Conservation (phyloP, 92 coral and sea anemone species). For the Porites divaricata region DNA sequence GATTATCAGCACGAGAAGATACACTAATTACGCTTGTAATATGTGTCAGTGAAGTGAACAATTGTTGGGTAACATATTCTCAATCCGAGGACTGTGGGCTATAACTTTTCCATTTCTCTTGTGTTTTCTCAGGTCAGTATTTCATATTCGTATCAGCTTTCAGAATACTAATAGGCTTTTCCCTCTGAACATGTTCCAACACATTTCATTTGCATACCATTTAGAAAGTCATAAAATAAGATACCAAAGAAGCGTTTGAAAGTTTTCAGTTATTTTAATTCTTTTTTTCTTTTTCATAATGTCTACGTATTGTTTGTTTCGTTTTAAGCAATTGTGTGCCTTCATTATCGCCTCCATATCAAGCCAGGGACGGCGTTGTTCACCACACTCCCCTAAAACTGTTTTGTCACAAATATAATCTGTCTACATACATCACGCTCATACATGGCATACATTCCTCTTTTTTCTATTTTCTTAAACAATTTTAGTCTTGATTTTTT, state of each 20-base stretch:
- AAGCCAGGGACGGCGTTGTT: conserved; percentile 54
- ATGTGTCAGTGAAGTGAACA: too few relatives aligned
- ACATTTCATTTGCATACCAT: not conserved
- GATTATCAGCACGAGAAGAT: too few relatives aligned
- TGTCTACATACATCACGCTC: not conserved
- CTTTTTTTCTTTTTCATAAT: not conserved
- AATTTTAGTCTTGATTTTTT: not conserved
- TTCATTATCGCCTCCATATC: conserved; percentile 46
- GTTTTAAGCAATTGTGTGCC: not conserved
- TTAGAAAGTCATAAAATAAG: not conserved
- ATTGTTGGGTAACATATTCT: too few relatives aligned
- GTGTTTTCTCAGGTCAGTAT: too few relatives aligned
- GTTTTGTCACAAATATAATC: not conserved
- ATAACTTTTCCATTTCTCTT: too few relatives aligned
- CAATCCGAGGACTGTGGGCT: too few relatives aligned
- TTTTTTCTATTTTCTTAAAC: not conserved
- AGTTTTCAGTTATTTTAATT: not conserved
- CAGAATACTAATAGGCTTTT: too few relatives aligned
- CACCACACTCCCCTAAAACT: not conserved
- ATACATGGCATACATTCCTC: not conserved
- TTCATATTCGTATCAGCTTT: too few relatives aligned
- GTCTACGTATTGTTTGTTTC: not conserved
- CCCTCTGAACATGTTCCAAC: not conserved
- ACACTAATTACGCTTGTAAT: too few relatives aligned
- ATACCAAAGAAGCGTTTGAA: not conserved